These are phyloP conservation scores for Chloebia gouldiae DNA, from an alignment of 2,113 vertebrate species.

Conservation along the genomic window DNA sequence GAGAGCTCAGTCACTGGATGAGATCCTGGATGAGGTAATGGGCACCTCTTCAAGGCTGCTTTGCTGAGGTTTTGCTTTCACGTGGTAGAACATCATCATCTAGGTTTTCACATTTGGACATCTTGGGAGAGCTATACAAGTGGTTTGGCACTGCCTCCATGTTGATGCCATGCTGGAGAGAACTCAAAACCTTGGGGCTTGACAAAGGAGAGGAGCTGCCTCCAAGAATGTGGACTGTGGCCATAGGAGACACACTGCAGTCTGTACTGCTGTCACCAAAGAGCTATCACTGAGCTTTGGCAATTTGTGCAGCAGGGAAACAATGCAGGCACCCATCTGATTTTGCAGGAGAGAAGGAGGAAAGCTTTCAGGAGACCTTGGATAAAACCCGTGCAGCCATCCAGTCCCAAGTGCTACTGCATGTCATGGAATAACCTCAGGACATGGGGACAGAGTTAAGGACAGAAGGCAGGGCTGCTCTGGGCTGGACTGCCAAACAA, in stretches of 20 bases:
- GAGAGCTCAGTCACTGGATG: neutral
- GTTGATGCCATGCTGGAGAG: neutral
- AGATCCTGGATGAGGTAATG: neutral
- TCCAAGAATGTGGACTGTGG: neutral
- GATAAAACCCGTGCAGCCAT: neutral
- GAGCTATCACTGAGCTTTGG: neutral
- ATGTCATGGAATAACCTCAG: neutral
- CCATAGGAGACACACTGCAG: accelerated
- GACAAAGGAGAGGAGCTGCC: neutral
- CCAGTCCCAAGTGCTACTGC: neutral
- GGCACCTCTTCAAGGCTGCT: neutral
- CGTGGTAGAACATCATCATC: accelerated
- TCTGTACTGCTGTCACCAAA: neutral
- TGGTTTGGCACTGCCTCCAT: neutral
- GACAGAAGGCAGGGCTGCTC: neutral
- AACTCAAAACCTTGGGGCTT: neutral
- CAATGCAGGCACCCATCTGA: neutral
- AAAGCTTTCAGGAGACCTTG: neutral
- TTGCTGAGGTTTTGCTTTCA: neutral
- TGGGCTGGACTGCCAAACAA: neutral
- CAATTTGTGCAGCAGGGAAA: neutral
- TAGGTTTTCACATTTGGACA: neutral
- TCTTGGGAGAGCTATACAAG: neutral
- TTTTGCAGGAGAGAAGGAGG: neutral
- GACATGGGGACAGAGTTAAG: neutral